Percentiles rank a stretch among this genome's conserved stretches.
Evolutionary conservation across 2,113 vertebrate genomes (phyloP).

Genomic region (Mustelus asterias): DNA sequence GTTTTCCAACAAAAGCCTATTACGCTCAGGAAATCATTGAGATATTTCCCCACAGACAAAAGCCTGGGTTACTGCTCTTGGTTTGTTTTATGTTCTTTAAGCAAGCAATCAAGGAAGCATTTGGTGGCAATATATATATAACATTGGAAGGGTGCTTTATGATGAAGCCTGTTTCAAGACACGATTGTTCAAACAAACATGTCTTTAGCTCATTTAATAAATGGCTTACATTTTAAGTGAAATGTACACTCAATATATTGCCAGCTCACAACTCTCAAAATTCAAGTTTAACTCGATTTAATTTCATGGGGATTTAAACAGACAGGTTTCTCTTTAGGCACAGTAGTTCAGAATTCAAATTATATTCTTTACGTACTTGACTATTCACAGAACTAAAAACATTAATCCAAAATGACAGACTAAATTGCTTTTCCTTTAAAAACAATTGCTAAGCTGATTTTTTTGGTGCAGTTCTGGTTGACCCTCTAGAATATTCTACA

Average conservation of each 20-base stretch:
- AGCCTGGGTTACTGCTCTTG: constrained; percentile 35
- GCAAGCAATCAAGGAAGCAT: constrained; percentile 49
- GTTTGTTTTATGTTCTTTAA: constrained; percentile 58
- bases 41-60: constrained; percentile 46
- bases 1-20: constrained; percentile 48
- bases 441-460: background rate
- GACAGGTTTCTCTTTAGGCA: background rate
- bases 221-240: constrained; percentile 6
- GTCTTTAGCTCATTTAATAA: constrained; percentile 42
- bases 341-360: constrained; percentile 18
- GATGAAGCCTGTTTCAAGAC: constrained; percentile 44
- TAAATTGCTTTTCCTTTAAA: constrained; percentile 17
- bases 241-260: background rate
- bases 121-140: constrained; percentile 53
- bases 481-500: background rate
- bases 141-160: constrained; percentile 51
- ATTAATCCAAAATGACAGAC: background rate
- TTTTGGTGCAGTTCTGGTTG: background rate
- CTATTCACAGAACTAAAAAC: background rate
- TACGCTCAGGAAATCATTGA: constrained; percentile 48
- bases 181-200: constrained; percentile 49
- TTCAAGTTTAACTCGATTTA: constrained; percentile 5
- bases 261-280: background rate
- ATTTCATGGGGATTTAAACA: background rate
- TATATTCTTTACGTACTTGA: background rate